A percentile compares a stretch with the other conserved stretches of the same genome.
Conservation (phyloP, 1,140 invertebrate species). For the Stegodyphus dumicola region DNA sequence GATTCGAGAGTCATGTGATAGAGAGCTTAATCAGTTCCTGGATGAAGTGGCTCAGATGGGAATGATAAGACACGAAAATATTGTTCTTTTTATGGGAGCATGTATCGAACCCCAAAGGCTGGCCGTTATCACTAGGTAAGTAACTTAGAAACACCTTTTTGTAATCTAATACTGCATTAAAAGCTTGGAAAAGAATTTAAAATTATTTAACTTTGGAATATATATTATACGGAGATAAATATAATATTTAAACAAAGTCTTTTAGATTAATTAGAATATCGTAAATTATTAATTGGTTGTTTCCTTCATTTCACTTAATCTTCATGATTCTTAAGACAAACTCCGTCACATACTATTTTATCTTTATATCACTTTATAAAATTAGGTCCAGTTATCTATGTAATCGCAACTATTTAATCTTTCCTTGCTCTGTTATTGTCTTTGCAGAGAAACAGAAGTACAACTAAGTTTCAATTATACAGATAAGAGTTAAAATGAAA, state of each 20-base stretch:
- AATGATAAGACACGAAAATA: conserved; percentile 71
- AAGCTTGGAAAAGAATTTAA: background rate
- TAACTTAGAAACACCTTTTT: background rate
- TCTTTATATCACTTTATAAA: too few species aligned
- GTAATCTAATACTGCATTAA: background rate
- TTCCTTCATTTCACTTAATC: too few species aligned
- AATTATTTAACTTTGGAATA: background rate
- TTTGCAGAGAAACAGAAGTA: too few species aligned
- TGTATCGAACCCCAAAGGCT: conserved; percentile 68
- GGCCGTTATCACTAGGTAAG: conserved; percentile 69
- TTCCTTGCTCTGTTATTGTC: too few species aligned
- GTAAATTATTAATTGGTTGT: too few species aligned
- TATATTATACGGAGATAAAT: background rate
- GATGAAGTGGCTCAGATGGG: conserved; percentile 68
- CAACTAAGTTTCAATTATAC: too few species aligned
- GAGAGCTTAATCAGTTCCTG: conserved; percentile 67
- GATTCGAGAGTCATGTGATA: conserved; percentile 63
- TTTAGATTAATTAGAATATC: background rate
- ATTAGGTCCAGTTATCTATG: too few species aligned
- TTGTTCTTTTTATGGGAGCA: conserved; percentile 71
- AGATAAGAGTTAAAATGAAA: too few species aligned
- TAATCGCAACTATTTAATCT: too few species aligned
- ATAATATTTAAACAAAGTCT: background rate
- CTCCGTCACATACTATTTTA: too few species aligned
- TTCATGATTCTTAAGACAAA: too few species aligned